Evolutionary conservation across 1,140 invertebrate species (phyloP), one percentile per base, ranked within the genome.

Genomic region (Drosophila triauraria): DNA sequence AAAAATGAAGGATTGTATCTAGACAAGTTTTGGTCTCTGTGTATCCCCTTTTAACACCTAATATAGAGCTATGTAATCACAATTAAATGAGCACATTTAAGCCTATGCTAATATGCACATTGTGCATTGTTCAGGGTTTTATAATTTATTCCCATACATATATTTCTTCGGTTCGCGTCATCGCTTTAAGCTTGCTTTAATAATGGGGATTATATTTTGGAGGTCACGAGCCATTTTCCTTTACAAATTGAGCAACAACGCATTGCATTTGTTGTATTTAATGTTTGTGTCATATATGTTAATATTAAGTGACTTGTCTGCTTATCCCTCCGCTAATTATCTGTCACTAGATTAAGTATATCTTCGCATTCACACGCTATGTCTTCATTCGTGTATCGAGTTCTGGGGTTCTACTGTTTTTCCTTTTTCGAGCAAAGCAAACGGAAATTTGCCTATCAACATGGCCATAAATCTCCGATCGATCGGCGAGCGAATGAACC

Each of bases 361-460:
- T 69, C 67, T 54, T 69, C 62, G 32, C 40, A 68, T 51, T 69
- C 67, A 40, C 64, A 68, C 67, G 32, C 63, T 64, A 51, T 35
- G 64, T 75, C 70, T 75, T 53, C 51, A 51, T 67, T 42, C 35
- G 17, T 43, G 62, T 48, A 50, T 69, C 57, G 46, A n/a, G 40
- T 46, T 67, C 25, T 38, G 46, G 43, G 8, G 30, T 35, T 67
- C 23, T 38, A 61, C 43, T 44, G 2, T 35, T 44, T 46, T 30
- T 15, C n/a, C n/a, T n/a, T 67, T 70, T 59, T 65, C 58, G 50
- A 35, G 40, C 47, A 6, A 13, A 54, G 35, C 40, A 72, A 81
- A 65, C 69, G 80, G 81, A 88, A 78, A 88, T 90, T 80, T 84
- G 62, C 74, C 77, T 90, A 84, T 88, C 85, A 90, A 87, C 81